Conservation (phyloP, 2,888 invertebrate species). For the Eulithis testata region DNA sequence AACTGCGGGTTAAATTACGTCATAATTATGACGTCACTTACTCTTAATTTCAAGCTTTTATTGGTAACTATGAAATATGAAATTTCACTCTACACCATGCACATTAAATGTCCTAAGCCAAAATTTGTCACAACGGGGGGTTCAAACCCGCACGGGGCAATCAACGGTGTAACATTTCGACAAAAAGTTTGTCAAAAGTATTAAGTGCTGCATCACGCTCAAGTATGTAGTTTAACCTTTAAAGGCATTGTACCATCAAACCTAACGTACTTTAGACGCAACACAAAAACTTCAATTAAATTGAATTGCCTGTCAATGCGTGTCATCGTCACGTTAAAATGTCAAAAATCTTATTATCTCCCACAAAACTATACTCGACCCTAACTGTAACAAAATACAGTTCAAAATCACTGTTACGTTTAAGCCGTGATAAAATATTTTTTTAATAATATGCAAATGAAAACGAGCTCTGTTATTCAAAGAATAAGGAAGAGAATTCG, state of each 20-base stretch:
- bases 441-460: conserved; percentile 12
- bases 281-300: conserved; percentile 50
- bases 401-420: neutral
- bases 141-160: no score
- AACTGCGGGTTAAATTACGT: neutral
- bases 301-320: conserved; percentile 55
- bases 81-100: no score
- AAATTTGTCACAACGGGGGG: no score
- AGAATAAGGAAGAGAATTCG: conserved; percentile 16
- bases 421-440: conserved; percentile 3
- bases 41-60: no score
- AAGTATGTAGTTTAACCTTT: no score
- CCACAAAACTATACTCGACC: conserved; percentile 21
- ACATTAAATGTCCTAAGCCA: no score
- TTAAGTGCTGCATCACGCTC: no score
- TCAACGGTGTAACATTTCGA: no score
- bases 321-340: conserved; percentile 50
- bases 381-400: neutral
- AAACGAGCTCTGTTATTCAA: conserved; percentile 9
- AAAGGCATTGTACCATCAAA: neutral
- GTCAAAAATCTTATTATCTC: conserved; percentile 48
- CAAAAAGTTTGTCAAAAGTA: no score
- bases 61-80: no score
- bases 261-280: conserved; percentile 23
- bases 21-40: no score